Evolutionary conservation across 2,888 invertebrate genomes (phyloP).

Genomic region (Horisme vitalbata): DNA sequence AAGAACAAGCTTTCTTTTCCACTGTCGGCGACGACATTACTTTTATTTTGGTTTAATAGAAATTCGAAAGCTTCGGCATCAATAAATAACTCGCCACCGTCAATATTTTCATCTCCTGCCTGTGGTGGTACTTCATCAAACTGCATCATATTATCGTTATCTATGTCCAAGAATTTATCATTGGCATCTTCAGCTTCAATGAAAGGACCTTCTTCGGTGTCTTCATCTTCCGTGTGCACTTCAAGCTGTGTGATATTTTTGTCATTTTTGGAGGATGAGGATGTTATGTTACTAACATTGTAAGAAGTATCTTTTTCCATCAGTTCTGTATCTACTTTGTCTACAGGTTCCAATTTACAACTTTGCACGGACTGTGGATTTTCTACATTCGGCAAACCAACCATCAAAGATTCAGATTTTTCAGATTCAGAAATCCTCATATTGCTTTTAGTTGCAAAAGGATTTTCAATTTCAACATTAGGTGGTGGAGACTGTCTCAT

Average conservation of each 20-base stretch:
- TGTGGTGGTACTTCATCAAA: slow-evolving; percentile 52
- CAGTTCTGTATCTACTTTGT: slow-evolving; percentile 40
- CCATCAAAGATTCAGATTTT: slow-evolving; percentile 31
- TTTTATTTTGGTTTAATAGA: slow-evolving; percentile 68
- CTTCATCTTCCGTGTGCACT: slow-evolving; percentile 71
- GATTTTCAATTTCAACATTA: slow-evolving; percentile 33
- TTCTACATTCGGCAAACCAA: slow-evolving; percentile 11
- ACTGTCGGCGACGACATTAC: slow-evolving; percentile 61
- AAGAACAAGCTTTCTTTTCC: slow-evolving; percentile 76
- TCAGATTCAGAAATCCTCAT: slow-evolving; percentile 34
- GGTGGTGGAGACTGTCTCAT: slow-evolving; percentile 50
- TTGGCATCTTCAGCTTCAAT: slow-evolving; percentile 59
- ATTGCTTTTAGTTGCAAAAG: slow-evolving; percentile 39
- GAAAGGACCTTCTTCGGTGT: slow-evolving; percentile 73
- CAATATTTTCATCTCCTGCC: slow-evolving; percentile 49
- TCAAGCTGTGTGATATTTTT: slow-evolving; percentile 56
- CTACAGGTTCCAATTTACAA: slow-evolving; percentile 18
- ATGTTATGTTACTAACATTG: slow-evolving; percentile 45
- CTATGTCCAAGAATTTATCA: slow-evolving; percentile 48
- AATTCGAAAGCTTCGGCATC: slow-evolving; percentile 76
- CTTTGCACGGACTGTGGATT: slow-evolving; percentile 9
- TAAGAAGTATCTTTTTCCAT: slow-evolving; percentile 44
- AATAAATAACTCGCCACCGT: slow-evolving; percentile 68
- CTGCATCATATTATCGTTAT: slow-evolving; percentile 55
- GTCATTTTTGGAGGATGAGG: slow-evolving; percentile 51